Percentiles rank a stretch among this genome's conserved stretches.
These are phyloP conservation scores for Paratrypauchen microcephalus DNA, from an alignment of 2,797 vertebrate species.

Conservation along the genomic window DNA sequence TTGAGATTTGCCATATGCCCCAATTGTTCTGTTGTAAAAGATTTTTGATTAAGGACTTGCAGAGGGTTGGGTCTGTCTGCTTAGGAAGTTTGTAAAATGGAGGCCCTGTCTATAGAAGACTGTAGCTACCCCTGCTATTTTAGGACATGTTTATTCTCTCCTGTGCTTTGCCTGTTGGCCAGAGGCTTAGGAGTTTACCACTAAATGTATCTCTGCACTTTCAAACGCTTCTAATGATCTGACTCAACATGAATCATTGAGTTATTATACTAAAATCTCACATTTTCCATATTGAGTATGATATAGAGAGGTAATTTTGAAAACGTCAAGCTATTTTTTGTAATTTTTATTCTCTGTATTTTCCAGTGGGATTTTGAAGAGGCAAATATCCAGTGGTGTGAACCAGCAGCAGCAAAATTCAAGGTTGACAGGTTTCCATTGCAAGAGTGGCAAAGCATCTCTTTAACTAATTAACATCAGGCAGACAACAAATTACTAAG, in stretches of 20 bases:
- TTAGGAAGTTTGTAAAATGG: conserved; percentile 68
- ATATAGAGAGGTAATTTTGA: neutral
- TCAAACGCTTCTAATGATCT: neutral
- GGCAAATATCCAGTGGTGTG: conserved; percentile 61
- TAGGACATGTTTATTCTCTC: conserved; percentile 59
- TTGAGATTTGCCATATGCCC: conserved; percentile 63
- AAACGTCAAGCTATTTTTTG: neutral
- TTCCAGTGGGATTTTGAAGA: conserved; percentile 81
- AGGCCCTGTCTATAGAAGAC: conserved; percentile 68
- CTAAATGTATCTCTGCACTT: conserved; percentile 2
- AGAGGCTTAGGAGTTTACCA: conserved; percentile 42
- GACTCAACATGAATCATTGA: conserved; percentile 6
- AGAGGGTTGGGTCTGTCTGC: conserved; percentile 71
- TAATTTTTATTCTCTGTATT: conserved; percentile 36
- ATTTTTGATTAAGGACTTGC: conserved; percentile 72
- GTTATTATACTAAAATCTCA: neutral
- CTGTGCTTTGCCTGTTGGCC: conserved; percentile 49
- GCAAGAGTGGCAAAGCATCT: conserved; percentile 51
- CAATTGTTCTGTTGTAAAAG: conserved; percentile 77
- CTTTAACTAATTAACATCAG: conserved; percentile 38
- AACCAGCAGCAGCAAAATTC: conserved; percentile 37
- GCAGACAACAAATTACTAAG: conserved; percentile 17
- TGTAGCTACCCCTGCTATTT: conserved; percentile 65
- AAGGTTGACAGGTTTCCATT: conserved; percentile 45
- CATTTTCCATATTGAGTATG: neutral